Conservation (phyloP, 2,797 vertebrate species). For the Phyllotis vaccarum region DNA sequence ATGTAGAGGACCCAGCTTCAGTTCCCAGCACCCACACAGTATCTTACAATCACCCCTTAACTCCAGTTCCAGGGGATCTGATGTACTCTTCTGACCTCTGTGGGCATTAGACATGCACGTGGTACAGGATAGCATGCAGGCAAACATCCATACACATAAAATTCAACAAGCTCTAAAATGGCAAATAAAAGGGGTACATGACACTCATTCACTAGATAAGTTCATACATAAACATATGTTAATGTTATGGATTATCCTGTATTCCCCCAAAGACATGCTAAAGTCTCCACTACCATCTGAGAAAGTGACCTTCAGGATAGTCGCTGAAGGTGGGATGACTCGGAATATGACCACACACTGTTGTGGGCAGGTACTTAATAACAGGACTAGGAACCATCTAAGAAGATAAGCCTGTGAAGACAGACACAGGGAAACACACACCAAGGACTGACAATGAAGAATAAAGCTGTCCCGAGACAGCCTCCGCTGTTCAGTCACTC, state of each 20-base stretch:
- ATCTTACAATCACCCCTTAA: not conserved
- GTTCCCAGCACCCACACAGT: not conserved
- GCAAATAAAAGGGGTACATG: not conserved
- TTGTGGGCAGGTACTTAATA: not conserved
- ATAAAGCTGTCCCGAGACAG: not conserved
- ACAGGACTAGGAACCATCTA: not conserved
- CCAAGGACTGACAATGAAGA: not conserved
- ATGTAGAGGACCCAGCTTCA: not conserved
- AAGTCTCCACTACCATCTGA: not conserved
- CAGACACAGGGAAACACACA: not conserved
- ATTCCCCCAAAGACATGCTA: not conserved
- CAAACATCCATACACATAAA: not conserved
- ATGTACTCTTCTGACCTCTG: not conserved
- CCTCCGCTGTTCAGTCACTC: not conserved
- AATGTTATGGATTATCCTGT: not conserved
- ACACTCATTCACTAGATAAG: not conserved
- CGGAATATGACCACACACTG: no score
- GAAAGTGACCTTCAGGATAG: not conserved
- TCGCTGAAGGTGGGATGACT: fast-evolving
- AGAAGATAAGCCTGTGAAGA: not conserved
- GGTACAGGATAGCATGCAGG: not conserved
- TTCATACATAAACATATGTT: not conserved
- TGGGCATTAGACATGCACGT: not conserved
- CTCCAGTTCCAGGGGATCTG: not conserved
- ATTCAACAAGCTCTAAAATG: not conserved